Percentiles rank a stretch among this genome's conserved stretches.
Conservation (phyloP, 2,888 invertebrate genomes). For the Euspilapteryx auroguttella region DNA sequence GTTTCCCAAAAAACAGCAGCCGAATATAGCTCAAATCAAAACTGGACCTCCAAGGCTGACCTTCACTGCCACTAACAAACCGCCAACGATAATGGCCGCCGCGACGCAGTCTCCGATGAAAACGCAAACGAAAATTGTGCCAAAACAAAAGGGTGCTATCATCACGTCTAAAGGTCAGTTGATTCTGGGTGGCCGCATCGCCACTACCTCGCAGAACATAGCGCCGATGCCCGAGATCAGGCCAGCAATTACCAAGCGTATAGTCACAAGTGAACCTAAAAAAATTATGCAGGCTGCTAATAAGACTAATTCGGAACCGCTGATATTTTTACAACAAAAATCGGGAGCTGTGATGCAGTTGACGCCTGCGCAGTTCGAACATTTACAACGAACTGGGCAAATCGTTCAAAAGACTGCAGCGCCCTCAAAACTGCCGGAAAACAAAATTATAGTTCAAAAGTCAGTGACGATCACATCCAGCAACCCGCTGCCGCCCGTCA, state of each 20-base stretch:
- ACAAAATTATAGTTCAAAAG: conserved; percentile 30
- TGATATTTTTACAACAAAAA: conserved; percentile 47
- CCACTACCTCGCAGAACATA: conserved; percentile 44
- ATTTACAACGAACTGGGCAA: conserved; percentile 47
- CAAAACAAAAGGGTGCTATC: conserved; percentile 51
- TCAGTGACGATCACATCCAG: conserved; percentile 21
- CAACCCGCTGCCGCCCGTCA: conserved; percentile 17
- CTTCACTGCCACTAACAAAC: conserved; percentile 5
- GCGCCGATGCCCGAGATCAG: conserved; percentile 46
- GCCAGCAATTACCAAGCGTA: conserved; percentile 24
- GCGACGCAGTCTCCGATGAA: conserved; percentile 13
- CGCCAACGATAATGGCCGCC: conserved; percentile 17
- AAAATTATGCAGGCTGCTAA: conserved; percentile 34
- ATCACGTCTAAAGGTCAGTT: conserved; percentile 62
- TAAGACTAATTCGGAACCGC: conserved; percentile 33
- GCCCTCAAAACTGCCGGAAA: conserved; percentile 20
- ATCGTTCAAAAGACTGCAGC: conserved; percentile 31
- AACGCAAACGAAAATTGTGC: conserved; percentile 30
- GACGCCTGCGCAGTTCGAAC: conserved; percentile 52
- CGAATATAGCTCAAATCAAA: conserved; percentile 35
- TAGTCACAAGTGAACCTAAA: conserved; percentile 31
- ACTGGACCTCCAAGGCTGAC: conserved; percentile 21
- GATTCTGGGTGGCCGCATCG: conserved; percentile 45
- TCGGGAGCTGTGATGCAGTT: conserved; percentile 50
- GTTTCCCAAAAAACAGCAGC: conserved; percentile 53